A percentile compares a stretch with the other conserved stretches of the same genome.
phyloP scores from a whole-genome alignment of 2,888 invertebrate species.

The Campoplex nolae region DNA sequence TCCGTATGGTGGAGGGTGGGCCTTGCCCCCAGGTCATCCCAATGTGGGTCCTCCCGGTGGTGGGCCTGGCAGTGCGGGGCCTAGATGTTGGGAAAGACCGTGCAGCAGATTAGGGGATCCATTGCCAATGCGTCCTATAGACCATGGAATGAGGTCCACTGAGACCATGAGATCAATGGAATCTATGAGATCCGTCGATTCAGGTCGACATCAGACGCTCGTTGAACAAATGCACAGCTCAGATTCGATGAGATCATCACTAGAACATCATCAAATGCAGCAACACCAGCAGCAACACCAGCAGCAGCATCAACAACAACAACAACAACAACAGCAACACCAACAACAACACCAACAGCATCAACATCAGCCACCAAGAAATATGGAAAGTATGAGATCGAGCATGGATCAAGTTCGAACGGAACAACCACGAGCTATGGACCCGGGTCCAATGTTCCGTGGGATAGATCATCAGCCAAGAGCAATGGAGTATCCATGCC shows the following conservation, averaged over 20 bases:
- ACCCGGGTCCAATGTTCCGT: constrained; percentile 63
- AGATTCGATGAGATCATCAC: constrained; percentile 65
- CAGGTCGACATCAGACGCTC: constrained; percentile 78
- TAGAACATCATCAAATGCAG: constrained; percentile 68
- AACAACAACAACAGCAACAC: constrained; percentile 49
- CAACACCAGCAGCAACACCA: constrained; percentile 57
- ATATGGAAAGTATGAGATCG: constrained; percentile 78
- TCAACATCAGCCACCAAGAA: constrained; percentile 76
- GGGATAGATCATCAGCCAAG: constrained; percentile 78
- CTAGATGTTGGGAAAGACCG: constrained; percentile 82
- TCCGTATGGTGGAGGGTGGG: constrained; percentile 85
- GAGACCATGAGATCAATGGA: constrained; percentile 83
- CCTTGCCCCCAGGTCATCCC: constrained; percentile 78
- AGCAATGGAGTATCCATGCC: constrained; percentile 81
- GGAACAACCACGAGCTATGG: constrained; percentile 71
- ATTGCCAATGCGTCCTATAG: constrained; percentile 82
- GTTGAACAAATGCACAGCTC: constrained; percentile 68
- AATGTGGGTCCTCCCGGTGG: constrained; percentile 67
- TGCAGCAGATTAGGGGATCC: constrained; percentile 83
- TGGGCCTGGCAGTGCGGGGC: constrained; percentile 61
- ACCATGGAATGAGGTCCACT: constrained; percentile 80
- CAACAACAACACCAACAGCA: constrained; percentile 46
- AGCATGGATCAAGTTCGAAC: constrained; percentile 72
- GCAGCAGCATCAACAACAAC: constrained; percentile 49
- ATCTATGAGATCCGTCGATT: constrained; percentile 82